Evolutionary conservation across 2,888 invertebrate genomes (phyloP).

Genomic region (Eurois occulta): DNA sequence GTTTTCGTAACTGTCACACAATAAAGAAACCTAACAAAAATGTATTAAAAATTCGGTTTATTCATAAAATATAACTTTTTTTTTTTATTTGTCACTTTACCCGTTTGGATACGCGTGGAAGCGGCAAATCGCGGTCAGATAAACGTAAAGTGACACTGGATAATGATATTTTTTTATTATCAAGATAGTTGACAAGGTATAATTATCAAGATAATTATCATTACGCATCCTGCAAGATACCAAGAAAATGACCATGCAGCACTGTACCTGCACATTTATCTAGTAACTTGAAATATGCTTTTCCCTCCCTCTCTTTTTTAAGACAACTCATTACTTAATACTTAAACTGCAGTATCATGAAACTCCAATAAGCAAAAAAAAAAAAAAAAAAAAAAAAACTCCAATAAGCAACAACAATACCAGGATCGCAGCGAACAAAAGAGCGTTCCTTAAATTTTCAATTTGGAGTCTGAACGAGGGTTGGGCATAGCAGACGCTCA

Average conservation of each 20-base stretch:
- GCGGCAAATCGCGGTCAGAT: neutral
- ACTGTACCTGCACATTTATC: neutral
- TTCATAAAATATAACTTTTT: no score
- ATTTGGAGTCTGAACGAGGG: conserved; percentile 83
- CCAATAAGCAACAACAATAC: conserved; percentile 45
- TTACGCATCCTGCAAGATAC: neutral
- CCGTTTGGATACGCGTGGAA: neutral
- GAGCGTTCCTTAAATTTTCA: conserved; percentile 84
- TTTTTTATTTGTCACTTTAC: neutral
- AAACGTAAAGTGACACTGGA: neutral
- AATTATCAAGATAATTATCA: neutral
- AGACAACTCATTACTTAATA: neutral
- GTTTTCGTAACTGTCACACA: neutral
- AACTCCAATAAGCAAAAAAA: conserved; percentile 40
- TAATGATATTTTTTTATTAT: neutral
- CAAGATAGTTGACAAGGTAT: neutral
- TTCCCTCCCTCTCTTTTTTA: neutral
- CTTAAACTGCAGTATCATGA: conserved; percentile 17
- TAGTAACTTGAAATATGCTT: neutral
- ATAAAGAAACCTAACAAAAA: no score
- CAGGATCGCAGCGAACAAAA: conserved; percentile 57
- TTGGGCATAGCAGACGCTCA: conserved; percentile 82
- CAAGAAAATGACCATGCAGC: neutral
- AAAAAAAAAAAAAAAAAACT: no score
- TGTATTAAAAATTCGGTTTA: no score